These are phyloP conservation scores for Megaceryle maxima DNA, from an alignment of 2,113 vertebrate species.

Conservation along the genomic window DNA sequence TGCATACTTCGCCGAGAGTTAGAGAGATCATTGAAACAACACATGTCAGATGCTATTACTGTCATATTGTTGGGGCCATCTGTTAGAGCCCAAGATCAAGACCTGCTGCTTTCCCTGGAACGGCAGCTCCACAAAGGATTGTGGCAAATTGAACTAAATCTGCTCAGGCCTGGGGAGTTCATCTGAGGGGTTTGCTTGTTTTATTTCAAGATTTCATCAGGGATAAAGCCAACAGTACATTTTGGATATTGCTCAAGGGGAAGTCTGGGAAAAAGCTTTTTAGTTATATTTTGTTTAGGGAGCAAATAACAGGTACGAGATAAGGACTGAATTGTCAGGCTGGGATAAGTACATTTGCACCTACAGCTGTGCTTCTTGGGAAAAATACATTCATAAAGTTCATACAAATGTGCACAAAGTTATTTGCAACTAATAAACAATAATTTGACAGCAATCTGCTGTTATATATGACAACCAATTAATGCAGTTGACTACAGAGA, in stretches of 20 bases:
- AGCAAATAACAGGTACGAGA: neutral
- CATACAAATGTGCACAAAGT: neutral
- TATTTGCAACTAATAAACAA: neutral
- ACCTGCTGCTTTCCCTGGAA: slow-evolving; percentile 71
- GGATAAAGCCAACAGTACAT: neutral
- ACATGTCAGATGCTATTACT: slow-evolving; percentile 81
- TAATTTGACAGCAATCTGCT: neutral
- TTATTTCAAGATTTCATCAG: neutral
- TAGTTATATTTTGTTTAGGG: neutral
- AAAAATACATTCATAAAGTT: neutral
- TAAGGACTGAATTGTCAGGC: neutral
- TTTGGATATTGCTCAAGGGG: neutral
- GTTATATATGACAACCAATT: neutral
- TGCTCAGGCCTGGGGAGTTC: neutral
- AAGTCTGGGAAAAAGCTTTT: neutral
- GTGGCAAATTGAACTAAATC: slow-evolving; percentile 64
- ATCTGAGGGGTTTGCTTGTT: slow-evolving; percentile 22
- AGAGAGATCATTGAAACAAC: slow-evolving; percentile 76
- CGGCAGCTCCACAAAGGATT: slow-evolving; percentile 62
- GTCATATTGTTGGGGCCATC: slow-evolving; percentile 79
- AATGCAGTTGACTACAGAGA: neutral
- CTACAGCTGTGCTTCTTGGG: neutral
- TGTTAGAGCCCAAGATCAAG: slow-evolving; percentile 78
- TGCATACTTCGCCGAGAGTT: slow-evolving; percentile 76
- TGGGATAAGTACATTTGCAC: neutral